A percentile compares a stretch with the other conserved stretches of the same genome.
These are phyloP conservation scores for Abrostola triplasia DNA, from an alignment of 2,888 invertebrate species.

Conservation along the genomic window DNA sequence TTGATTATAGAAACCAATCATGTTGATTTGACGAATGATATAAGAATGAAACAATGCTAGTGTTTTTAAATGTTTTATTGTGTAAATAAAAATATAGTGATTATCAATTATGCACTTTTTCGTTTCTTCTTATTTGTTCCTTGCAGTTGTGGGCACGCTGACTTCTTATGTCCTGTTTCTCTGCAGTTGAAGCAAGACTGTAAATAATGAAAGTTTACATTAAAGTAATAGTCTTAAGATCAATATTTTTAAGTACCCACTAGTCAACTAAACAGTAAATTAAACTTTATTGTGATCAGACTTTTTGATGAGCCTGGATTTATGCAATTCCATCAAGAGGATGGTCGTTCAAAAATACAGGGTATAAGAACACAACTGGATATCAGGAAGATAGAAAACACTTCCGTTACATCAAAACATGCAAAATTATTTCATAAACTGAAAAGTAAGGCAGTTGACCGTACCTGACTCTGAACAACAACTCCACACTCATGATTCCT, in stretches of 20 bases:
- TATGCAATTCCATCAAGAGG: too few species aligned
- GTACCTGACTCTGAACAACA: constrained; percentile 79
- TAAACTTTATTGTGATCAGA: too few species aligned
- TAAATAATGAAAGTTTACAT: constrained; percentile 54
- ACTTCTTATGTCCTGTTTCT: constrained; percentile 87
- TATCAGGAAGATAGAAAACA: background rate
- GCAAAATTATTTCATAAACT: background rate
- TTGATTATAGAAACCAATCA: constrained; percentile 59
- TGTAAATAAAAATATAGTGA: constrained; percentile 59
- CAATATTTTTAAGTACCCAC: constrained; percentile 2
- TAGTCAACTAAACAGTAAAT: too few species aligned
- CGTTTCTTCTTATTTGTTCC: constrained; percentile 73
- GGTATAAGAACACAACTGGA: too few species aligned
- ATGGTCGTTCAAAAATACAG: too few species aligned
- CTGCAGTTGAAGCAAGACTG: constrained; percentile 89
- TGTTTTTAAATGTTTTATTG: constrained; percentile 63
- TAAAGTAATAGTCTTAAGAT: too few species aligned
- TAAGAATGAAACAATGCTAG: constrained; percentile 54
- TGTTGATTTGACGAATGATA: constrained; percentile 59
- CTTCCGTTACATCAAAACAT: too few species aligned
- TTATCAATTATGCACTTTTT: constrained; percentile 64
- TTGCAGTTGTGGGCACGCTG: constrained; percentile 82
- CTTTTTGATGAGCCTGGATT: too few species aligned
- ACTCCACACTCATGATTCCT: constrained; percentile 78
- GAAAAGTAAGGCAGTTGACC: constrained; percentile 9